phyloP scores from a whole-genome alignment of 2,888 invertebrate genomes.

The Phaedon cochleariae region DNA sequence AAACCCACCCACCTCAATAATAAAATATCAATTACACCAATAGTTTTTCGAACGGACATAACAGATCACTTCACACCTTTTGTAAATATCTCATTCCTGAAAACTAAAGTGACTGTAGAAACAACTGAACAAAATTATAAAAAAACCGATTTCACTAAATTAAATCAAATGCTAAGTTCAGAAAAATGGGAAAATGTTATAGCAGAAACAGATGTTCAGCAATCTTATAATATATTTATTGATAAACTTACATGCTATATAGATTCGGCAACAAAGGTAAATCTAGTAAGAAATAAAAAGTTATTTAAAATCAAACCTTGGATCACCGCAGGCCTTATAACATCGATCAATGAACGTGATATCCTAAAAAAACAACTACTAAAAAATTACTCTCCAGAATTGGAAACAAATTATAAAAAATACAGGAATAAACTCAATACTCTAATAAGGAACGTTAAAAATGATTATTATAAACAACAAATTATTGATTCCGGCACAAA shows the following conservation, averaged over 20 bases:
- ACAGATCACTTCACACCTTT: neutral
- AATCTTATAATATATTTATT: slow-evolving; percentile 4
- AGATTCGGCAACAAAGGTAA: neutral
- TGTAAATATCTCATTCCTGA: slow-evolving; percentile 1
- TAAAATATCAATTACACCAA: neutral
- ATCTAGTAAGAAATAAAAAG: slow-evolving; percentile 2
- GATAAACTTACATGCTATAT: neutral
- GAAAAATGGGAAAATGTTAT: slow-evolving; percentile 5
- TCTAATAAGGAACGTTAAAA: slow-evolving; percentile 6
- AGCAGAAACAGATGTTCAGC: neutral
- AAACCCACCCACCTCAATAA: slow-evolving; percentile 3
- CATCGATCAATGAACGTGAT: slow-evolving; percentile 1
- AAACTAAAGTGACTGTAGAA: slow-evolving; percentile 1
- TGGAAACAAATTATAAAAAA: slow-evolving; percentile 8
- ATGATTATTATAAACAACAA: slow-evolving; percentile 4
- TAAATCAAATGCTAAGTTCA: slow-evolving; percentile 4
- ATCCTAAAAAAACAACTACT: neutral
- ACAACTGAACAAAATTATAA: neutral
- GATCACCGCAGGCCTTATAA: neutral
- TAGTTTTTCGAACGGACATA: neutral
- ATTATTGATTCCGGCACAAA: slow-evolving; percentile 8
- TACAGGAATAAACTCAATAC: slow-evolving; percentile 11
- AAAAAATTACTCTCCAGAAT: slow-evolving; percentile 2
- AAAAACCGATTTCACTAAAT: neutral
- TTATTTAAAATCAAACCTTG: slow-evolving; percentile 4